Percentiles rank a stretch among this genome's conserved stretches.
These are phyloP conservation scores for Chunga burmeisteri DNA, from an alignment of 2,113 vertebrate species.

Conservation along the genomic window DNA sequence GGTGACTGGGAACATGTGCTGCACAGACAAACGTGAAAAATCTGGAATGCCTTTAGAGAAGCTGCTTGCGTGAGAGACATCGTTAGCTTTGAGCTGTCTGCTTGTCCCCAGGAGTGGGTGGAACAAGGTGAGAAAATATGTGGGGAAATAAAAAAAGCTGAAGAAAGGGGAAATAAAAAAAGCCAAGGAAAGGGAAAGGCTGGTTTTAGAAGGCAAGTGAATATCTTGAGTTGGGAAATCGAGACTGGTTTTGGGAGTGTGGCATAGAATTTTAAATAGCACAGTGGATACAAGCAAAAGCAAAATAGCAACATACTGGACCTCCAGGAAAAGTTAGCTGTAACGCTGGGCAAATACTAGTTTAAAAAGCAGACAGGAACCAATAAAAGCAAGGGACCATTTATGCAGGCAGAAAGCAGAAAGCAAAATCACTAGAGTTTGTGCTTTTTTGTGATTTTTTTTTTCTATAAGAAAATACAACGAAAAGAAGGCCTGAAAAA, in stretches of 20 bases:
- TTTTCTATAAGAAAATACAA: neutral
- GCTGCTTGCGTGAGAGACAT: neutral
- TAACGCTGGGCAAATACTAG: neutral
- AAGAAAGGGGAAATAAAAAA: constrained; percentile 22
- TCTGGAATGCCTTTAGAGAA: neutral
- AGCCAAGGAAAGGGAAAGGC: neutral
- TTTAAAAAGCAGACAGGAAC: neutral
- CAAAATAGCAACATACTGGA: neutral
- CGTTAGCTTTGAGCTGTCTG: neutral
- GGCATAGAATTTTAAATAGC: neutral
- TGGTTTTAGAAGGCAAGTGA: neutral
- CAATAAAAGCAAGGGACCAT: neutral
- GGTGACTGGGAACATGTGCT: neutral
- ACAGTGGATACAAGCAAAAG: neutral
- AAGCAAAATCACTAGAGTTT: neutral
- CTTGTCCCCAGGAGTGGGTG: constrained; percentile 24
- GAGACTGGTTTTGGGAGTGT: neutral
- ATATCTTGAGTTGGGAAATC: neutral
- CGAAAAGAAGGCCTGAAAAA: neutral
- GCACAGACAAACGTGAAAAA: neutral
- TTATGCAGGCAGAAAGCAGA: neutral
- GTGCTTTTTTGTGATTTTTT: neutral
- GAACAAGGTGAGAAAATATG: constrained; percentile 36
- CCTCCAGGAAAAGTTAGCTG: neutral
- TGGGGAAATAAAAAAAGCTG: constrained; percentile 25